Conservation (phyloP, 2,113 vertebrate species). For the Hystrix cristata region DNA sequence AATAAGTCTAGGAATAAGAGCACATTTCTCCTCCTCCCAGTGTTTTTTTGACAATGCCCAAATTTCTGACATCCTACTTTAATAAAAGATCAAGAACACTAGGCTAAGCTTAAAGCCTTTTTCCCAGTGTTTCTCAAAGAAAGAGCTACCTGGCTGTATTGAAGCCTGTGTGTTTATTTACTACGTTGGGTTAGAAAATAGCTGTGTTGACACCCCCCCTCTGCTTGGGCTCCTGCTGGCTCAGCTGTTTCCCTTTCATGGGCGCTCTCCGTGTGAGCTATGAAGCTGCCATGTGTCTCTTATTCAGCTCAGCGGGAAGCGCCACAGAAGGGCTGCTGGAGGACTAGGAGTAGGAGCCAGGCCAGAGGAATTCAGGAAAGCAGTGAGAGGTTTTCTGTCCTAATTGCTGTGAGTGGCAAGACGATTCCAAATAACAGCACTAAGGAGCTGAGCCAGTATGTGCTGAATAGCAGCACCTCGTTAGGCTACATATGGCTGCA, state of each 20-base stretch:
- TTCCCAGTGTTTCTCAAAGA: not conserved
- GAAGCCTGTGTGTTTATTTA: slow-evolving; percentile 63
- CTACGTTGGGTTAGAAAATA: slow-evolving; percentile 55
- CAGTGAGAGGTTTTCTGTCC: not conserved
- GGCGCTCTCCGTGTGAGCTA: slow-evolving; percentile 10
- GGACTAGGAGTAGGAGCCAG: not conserved
- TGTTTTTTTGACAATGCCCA: not conserved
- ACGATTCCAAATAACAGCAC: not conserved
- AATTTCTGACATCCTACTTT: slow-evolving; percentile 7
- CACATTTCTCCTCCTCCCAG: not conserved
- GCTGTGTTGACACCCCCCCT: slow-evolving; percentile 56
- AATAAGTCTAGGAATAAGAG: not conserved
- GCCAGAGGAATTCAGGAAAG: slow-evolving; percentile 44
- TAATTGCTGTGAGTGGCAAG: not conserved
- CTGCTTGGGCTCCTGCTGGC: slow-evolving; percentile 68
- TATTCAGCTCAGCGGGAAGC: slow-evolving; percentile 71
- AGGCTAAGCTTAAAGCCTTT: not conserved
- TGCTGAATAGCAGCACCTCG: not conserved
- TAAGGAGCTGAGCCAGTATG: not conserved
- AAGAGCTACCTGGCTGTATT: slow-evolving; percentile 46
- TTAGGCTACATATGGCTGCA: not conserved
- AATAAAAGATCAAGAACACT: not conserved
- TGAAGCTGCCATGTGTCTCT: slow-evolving; percentile 64
- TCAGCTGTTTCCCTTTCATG: slow-evolving; percentile 61
- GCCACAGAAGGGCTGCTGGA: slow-evolving; percentile 47